Percentiles rank a stretch among this genome's conserved stretches.
These are phyloP conservation scores for Microtus montanus DNA, from an alignment of 2,113 vertebrate genomes.

Conservation along the genomic window DNA sequence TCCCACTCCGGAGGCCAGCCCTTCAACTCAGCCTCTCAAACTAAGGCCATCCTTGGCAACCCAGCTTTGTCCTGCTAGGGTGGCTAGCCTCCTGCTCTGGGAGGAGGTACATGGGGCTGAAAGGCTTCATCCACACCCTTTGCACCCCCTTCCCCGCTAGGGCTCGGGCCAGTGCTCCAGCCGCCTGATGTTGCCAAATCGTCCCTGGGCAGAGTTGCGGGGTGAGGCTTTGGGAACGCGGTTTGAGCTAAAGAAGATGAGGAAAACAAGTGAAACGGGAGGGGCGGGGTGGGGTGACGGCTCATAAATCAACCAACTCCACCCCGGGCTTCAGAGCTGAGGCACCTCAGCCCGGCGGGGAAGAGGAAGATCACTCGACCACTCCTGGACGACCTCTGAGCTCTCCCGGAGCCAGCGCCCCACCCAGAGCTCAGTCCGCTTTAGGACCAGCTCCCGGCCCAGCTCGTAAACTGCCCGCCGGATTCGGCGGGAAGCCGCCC, in stretches of 20 bases:
- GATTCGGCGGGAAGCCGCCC: slow-evolving; percentile 79
- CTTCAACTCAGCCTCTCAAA: slow-evolving; percentile 49
- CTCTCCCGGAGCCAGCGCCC: slow-evolving; percentile 61
- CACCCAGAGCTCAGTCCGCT: slow-evolving; percentile 62
- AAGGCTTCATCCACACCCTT: neutral
- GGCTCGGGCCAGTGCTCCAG: neutral
- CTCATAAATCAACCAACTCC: slow-evolving; percentile 77
- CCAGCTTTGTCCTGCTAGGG: neutral
- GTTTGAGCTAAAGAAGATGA: slow-evolving; percentile 44
- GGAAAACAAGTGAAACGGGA: slow-evolving; percentile 80
- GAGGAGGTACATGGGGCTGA: neutral
- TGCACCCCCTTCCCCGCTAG: neutral
- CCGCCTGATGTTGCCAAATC: slow-evolving; percentile 48
- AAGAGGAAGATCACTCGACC: slow-evolving; percentile 70
- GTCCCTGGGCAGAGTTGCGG: slow-evolving; percentile 21
- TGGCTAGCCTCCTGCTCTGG: neutral
- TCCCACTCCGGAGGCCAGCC: slow-evolving; percentile 55
- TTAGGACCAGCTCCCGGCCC: slow-evolving; percentile 64
- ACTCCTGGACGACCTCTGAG: slow-evolving; percentile 77
- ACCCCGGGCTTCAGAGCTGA: slow-evolving; percentile 56
- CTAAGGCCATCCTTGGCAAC: slow-evolving; percentile 37
- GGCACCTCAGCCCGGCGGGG: slow-evolving; percentile 56
- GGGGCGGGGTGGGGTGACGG: slow-evolving; percentile 73
- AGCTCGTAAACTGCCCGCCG: slow-evolving; percentile 74
- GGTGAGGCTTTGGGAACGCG: slow-evolving; percentile 47